Percentiles rank a stretch among this genome's conserved stretches.
These are phyloP conservation scores for Heteractis magnifica DNA, from an alignment of 92 coral and sea anemone genomes.

Conservation along the genomic window DNA sequence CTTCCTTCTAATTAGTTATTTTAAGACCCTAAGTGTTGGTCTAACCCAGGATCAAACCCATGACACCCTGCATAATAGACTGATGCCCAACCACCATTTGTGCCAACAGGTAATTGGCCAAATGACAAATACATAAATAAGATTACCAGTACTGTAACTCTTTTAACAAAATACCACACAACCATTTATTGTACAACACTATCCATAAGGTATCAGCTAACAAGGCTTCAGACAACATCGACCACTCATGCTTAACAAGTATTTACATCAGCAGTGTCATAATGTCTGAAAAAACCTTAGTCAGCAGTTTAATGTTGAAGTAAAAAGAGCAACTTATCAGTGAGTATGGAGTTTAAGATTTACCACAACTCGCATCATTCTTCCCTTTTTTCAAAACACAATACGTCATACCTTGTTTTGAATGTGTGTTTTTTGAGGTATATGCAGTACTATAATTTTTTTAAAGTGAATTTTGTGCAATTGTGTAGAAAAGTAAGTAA, in stretches of 20 bases:
- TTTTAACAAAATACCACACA: not conserved
- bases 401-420: not conserved
- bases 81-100: too few relatives aligned
- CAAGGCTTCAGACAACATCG: slow-evolving; percentile 29
- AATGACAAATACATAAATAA: not conserved
- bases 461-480: not conserved
- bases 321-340: slow-evolving; percentile 12
- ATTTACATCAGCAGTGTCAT: slow-evolving; percentile 69
- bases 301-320: slow-evolving; percentile 2
- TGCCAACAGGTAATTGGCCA: too few relatives aligned
- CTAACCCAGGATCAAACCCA: too few relatives aligned
- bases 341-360: slow-evolving; percentile 3
- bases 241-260: slow-evolving; percentile 20
- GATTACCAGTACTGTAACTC: not conserved
- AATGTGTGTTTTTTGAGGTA: slow-evolving; percentile 6
- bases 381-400: not conserved
- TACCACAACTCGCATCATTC: slow-evolving; percentile 24
- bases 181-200: slow-evolving; percentile 16
- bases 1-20: too few relatives aligned
- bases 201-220: not conserved
- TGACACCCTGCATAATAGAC: too few relatives aligned
- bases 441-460: not conserved
- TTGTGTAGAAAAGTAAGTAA: slow-evolving; percentile 4
- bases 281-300: slow-evolving; percentile 40
- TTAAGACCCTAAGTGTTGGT: too few relatives aligned